Base-by-base conservation (phyloP, 2,888 invertebrate genomes). In the Volucella zonaria region DNA sequence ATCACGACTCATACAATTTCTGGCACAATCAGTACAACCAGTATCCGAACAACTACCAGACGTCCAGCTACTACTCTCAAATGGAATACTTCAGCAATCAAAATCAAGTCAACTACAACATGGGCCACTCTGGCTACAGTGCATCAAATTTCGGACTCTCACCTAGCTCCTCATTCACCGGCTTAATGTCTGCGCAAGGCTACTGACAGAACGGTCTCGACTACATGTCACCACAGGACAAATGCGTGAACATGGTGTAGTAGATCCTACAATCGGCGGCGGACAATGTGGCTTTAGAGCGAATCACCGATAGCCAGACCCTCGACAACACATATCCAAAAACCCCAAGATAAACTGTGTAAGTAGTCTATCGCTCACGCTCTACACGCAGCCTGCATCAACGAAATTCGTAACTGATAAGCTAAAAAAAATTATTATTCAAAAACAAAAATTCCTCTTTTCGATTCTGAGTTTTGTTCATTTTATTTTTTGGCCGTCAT, bases 171-270 rank as follows among this genome's bases (percentile, higher is more conserved):
- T 90, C 92, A 1, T 90, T 92, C 81, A 90, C 91, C 49, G 92
- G 92, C 71, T 89, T 92, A n/a, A 92, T 92, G 43, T 91, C 92
- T 31, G 91, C 92, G 70, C 92, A 92, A 89, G 91, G 92, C 14
- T 92, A 92, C 88, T 90, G 92, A 0, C 91, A 92, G 87, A 92
- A 92, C 62, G 91, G 92, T 70, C 86, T 92, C 54, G 92, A 92
- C 79, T 92, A 92, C 89, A 92, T 92, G 91, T 89, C 91, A 76
- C 92, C 91, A 87, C 92, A 92, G 89, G 92, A 92, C 62, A 92
- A 92, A 82, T 92, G 92, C 80, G 92, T 92, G 87, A 92, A 92
- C 78, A 92, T 92, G 92, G 92, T 92, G 92, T 92, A 92, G 92
- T 91, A 91, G 89, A 91, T 91, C 89, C 89, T 91, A 87, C 83